Conservation (phyloP, 2,888 invertebrate species). For the Epsilonema sp. region DNA sequence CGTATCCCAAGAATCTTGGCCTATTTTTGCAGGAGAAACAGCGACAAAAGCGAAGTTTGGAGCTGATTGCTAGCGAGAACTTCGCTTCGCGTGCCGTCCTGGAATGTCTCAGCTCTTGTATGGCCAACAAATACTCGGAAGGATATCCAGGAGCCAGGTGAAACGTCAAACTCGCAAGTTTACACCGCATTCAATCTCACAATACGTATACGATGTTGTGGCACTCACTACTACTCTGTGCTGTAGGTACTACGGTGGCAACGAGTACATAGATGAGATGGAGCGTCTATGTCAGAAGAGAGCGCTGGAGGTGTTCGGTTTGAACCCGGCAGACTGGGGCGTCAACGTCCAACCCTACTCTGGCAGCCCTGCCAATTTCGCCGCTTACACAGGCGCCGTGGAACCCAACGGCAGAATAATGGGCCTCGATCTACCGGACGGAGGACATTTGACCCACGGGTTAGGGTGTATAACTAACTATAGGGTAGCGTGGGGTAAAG, state of each 20-base stretch:
- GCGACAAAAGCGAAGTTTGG: conserved; percentile 61
- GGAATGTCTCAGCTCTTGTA: conserved; percentile 37
- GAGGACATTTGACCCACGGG: conserved; percentile 53
- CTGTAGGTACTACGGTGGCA: conserved; percentile 86
- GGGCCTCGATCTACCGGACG: conserved; percentile 80
- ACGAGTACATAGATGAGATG: conserved; percentile 79
- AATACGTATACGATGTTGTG: too few species aligned
- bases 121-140: conserved; percentile 43
- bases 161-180: too few species aligned
- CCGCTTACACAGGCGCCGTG: conserved; percentile 56
- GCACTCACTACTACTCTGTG: too few species aligned
- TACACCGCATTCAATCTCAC: too few species aligned
- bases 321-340: conserved; percentile 73
- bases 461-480: too few species aligned
- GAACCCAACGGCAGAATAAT: conserved; percentile 87
- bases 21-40: conserved; percentile 52
- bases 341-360: conserved; percentile 94
- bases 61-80: conserved; percentile 83
- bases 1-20: too few species aligned
- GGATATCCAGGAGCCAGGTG: conserved; percentile 39
- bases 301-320: conserved; percentile 56
- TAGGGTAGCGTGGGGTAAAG: too few species aligned
- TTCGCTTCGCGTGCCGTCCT: conserved; percentile 36
- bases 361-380: conserved; percentile 86
- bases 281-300: conserved; percentile 70